Conservation (phyloP, 2,888 invertebrate species). For the Petrolisthes manimaculis region DNA sequence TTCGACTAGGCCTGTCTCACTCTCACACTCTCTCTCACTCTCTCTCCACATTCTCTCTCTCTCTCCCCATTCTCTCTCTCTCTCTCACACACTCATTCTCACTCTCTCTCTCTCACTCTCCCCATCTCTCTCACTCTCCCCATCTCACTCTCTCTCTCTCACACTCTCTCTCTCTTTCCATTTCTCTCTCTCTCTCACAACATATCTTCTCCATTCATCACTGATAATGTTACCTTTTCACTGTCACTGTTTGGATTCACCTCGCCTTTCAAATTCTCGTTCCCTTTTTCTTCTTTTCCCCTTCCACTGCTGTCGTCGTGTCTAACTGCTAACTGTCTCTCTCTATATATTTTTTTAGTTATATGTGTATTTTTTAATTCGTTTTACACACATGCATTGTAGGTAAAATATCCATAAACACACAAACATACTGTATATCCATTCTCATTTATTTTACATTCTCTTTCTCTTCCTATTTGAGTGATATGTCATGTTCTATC, state of each 20-base stretch:
- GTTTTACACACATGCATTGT: background rate
- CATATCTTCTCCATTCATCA: background rate
- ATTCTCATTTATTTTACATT: background rate
- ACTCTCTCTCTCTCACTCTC: conserved; percentile 27
- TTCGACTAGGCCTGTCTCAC: too few relatives aligned
- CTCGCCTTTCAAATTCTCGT: background rate
- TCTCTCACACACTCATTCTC: conserved; percentile 1
- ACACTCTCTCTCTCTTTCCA: too few relatives aligned
- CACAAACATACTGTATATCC: background rate
- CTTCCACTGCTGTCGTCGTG: background rate
- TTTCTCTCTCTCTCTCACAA: conserved; percentile 4
- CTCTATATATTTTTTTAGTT: background rate
- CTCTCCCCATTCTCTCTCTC: background rate
- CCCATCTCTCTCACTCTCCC: background rate
- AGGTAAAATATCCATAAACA: background rate
- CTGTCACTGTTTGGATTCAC: background rate
- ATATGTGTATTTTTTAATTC: background rate
- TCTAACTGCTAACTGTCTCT: background rate
- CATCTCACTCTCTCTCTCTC: too few relatives aligned
- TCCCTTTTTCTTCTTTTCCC: background rate
- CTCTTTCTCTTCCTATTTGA: background rate
- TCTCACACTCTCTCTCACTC: too few relatives aligned
- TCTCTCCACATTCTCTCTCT: too few relatives aligned
- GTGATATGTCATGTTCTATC: background rate
- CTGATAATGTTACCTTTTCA: background rate